Evolutionary conservation across 1,140 invertebrate species (phyloP).

Genomic region (Phymastichus coffea): DNA sequence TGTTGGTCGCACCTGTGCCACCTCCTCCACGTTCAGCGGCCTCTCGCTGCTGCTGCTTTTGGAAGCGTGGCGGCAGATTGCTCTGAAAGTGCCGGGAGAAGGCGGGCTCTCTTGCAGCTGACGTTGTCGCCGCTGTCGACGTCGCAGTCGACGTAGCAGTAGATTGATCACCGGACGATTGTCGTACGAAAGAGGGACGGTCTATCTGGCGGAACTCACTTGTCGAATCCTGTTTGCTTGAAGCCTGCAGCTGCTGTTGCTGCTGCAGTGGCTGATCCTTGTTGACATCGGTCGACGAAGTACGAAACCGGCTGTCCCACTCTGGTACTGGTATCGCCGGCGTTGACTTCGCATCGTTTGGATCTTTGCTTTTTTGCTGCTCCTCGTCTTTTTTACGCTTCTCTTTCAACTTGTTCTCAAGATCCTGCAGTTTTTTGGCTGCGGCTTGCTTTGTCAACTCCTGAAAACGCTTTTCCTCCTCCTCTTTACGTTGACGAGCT

Average conservation of each 20-base stretch:
- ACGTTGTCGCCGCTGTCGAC: not conserved
- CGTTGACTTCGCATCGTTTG: not conserved
- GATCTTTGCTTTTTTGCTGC: conserved; percentile 9
- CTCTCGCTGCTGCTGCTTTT: conserved; percentile 79
- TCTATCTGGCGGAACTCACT: conserved; percentile 37
- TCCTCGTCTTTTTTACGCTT: conserved; percentile 56
- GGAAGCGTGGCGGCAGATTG: conserved; percentile 83
- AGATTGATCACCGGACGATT: conserved; percentile 14
- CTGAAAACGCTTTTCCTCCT: conserved; percentile 77
- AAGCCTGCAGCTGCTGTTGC: conserved; percentile 37
- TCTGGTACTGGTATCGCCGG: conserved; percentile 47
- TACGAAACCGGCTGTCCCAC: conserved; percentile 56
- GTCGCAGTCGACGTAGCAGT: not conserved
- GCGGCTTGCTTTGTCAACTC: conserved; percentile 61
- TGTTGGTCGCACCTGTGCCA: conserved; percentile 33
- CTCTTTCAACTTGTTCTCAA: conserved; percentile 63
- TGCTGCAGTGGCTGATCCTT: conserved; percentile 44
- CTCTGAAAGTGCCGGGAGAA: conserved; percentile 75
- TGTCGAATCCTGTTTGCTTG: conserved; percentile 29
- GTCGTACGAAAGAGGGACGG: conserved; percentile 33
- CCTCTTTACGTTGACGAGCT: conserved; percentile 75
- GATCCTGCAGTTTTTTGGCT: conserved; percentile 63
- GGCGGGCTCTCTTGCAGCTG: conserved; percentile 47
- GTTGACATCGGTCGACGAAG: conserved; percentile 52
- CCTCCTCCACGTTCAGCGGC: conserved; percentile 51